Conservation (phyloP, 1,140 invertebrate genomes). For the Megalopta genalis region DNA sequence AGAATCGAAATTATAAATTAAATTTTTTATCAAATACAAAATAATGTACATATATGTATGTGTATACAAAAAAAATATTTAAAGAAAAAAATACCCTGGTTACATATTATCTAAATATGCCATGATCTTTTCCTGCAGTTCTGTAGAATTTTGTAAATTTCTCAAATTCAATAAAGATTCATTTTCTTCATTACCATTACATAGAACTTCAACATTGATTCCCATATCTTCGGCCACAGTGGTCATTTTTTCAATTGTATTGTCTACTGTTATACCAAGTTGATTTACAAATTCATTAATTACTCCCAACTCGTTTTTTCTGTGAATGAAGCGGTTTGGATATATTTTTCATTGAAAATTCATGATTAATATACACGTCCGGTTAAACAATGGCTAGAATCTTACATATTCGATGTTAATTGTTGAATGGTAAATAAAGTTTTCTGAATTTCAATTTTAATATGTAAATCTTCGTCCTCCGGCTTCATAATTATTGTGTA, state of each 20-base stretch:
- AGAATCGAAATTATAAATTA: constrained; percentile 85
- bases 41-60: background rate
- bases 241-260: constrained; percentile 59
- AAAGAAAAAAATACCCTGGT: background rate
- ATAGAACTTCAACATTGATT: constrained; percentile 22
- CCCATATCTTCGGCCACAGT: constrained; percentile 38
- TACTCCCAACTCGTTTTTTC: constrained; percentile 63
- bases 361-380: too few species aligned
- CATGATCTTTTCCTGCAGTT: constrained; percentile 12
- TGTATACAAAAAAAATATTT: background rate
- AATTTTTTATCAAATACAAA: background rate
- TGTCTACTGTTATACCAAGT: constrained; percentile 48
- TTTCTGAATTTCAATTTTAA: constrained; percentile 54
- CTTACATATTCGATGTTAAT: constrained; percentile 65
- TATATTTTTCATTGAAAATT: too few species aligned
- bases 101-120: constrained; percentile 11
- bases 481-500: background rate
- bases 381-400: too few species aligned
- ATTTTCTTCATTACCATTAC: background rate
- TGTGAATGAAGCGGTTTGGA: constrained; percentile 33
- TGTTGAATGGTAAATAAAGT: constrained; percentile 56
- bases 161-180: background rate
- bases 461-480: background rate
- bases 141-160: background rate
- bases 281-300: constrained; percentile 64